A percentile compares a stretch with the other conserved stretches of the same genome.
Evolutionary conservation across 1,140 invertebrate species (phyloP).

Genomic region (Procambarus clarkii): DNA sequence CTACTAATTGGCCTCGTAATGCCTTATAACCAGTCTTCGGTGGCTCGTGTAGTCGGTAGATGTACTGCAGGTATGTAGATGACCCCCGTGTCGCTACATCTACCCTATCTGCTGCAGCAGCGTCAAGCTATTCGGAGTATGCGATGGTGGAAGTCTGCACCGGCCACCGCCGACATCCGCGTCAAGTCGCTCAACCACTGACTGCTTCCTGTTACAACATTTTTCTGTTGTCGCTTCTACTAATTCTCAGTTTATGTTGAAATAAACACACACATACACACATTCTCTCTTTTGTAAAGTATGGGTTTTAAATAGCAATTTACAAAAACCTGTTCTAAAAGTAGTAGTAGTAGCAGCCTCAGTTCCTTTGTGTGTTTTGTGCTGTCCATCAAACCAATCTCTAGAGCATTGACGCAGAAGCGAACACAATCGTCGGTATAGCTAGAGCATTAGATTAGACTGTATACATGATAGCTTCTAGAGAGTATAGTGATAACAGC

Average conservation of each 20-base stretch:
- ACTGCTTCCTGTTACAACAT: background rate
- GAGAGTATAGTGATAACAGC: background rate
- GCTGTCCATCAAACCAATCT: background rate
- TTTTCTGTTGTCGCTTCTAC: background rate
- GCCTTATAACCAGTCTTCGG: constrained; percentile 34
- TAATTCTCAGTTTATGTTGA: background rate
- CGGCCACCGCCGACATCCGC: background rate
- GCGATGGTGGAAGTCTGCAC: background rate
- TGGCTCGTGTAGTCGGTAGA: constrained; percentile 14
- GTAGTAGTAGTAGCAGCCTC: background rate
- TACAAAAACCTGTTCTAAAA: background rate
- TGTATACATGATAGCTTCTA: background rate
- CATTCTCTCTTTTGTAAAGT: background rate
- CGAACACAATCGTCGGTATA: constrained; percentile 2
- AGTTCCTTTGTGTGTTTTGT: background rate
- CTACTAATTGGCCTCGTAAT: constrained; percentile 21
- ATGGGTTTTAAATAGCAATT: background rate
- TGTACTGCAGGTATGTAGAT: constrained; percentile 4
- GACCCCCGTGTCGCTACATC: background rate
- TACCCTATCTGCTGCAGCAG: constrained; percentile 5
- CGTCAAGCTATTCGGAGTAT: background rate
- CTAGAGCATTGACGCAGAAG: background rate
- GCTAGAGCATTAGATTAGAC: background rate
- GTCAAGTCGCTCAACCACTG: background rate
- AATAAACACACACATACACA: background rate